Base-by-base conservation (phyloP, 2,888 invertebrate species). In the Agrochola lychnidis region DNA sequence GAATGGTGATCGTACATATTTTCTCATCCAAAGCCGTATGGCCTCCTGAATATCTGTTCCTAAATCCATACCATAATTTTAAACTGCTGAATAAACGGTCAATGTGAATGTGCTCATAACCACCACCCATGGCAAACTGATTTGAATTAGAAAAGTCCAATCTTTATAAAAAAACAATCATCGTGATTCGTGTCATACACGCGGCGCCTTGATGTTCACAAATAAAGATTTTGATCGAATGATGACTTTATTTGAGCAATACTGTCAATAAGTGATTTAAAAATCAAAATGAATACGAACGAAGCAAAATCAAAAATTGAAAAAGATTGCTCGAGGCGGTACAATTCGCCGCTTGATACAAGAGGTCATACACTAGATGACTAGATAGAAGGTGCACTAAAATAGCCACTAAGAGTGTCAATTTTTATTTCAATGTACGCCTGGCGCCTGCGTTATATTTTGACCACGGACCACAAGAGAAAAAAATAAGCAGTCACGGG, bases 381-480 rank as follows among this genome's bases (percentile, higher is more conserved):
- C 16, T 19, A n/a, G 75, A 30, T 75, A 48, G n/a, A 75, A 51
- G 36, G 42, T 62, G 40, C 16, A 51, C 30, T 42, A n/a, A 51
- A 76, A 61, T 69, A 30, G 19, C 30, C 19, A 14, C 14, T 14
- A 63, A n/a, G 48, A 59, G 48, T n/a, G 19, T 42, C 40, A 48
- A 76, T 42, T 51, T 14, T 67, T 22, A 48, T 22, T 45, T 42
- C 9, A 30, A 40, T 53, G 9, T 48, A 25, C 36, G 19, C 4
- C 19, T 48, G 4, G 19, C 5, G 2, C 12, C 3, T 19, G 19
- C 4, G 9, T 16, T 51, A 61, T n/a, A 40, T 45, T 57, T 68
- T 56, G 10, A 22, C 9, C 25, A 40, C 57, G 12, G 19, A 14
- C 53, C n/a, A n/a, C n/a, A 10, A n/a, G 4, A 51, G 14, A 48